Evolutionary conservation across 2,888 invertebrate species (phyloP), one percentile per base, ranked within the genome.

Genomic region (Gastrophysa polygoni): DNA sequence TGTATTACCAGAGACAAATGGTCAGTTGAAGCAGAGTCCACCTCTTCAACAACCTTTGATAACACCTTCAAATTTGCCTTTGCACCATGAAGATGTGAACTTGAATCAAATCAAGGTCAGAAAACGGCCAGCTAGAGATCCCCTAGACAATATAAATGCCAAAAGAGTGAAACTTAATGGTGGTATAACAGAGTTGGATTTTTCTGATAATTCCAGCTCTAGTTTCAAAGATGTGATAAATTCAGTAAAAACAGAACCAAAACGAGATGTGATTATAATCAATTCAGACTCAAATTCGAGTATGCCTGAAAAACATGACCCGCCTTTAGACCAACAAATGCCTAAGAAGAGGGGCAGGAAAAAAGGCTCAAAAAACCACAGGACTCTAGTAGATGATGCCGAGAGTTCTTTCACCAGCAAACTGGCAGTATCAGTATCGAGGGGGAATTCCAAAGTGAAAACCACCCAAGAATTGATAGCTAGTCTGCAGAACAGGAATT

Each of bases 381-480:
- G 82, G 67, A 84, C 82, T 69, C 74, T 83, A 11, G 66, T 83
- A 34, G 81, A 83, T 59, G 85, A 85, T 59, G 85, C 85, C 0
- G 86, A 86, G 69, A 85, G 86, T 68, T 83, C 83, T 16, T 82
- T 85, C 66, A 83, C 82, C 29, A 84, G 83, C 68, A 87, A 87
- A 75, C 80, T 87, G 73, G 86, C 87, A 44, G 85, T 86, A 68
- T 85, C 86, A 38, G 38, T 38, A n/a, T 67, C 84, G 21, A 80
- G 87, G 14, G 79, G 80, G 47, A 85, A 86, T 75, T 86, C 87
- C 17, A 87, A 87, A 75, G 84, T 91, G 49, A 90, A 90, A 81
- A 91, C 91, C 21, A 95, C 94, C 0, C 89, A 91, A 77, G 92
- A 95, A 80, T 82, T 95, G 58, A 83, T 94, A 63, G 91, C 90